Conservation (phyloP, 2,797 vertebrate genomes). For the Urosaurus nigricauda region DNA sequence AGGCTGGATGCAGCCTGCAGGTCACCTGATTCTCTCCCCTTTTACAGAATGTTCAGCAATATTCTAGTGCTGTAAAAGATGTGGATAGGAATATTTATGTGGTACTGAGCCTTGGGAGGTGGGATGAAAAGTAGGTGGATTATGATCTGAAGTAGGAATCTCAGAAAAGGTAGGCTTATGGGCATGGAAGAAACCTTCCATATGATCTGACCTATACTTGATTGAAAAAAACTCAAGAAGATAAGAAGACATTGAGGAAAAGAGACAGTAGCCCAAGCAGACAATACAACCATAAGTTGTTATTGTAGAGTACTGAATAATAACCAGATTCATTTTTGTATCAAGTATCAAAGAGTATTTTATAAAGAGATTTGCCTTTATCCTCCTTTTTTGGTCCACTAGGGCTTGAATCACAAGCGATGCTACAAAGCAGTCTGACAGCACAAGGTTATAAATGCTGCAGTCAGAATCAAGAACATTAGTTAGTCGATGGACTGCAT, state of each 20-base stretch:
- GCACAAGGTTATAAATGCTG: background rate
- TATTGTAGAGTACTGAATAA: background rate
- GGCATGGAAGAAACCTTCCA: too few species aligned
- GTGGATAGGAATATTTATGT: too few species aligned
- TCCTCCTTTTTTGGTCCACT: background rate
- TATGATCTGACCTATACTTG: too few species aligned
- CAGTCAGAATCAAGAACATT: background rate
- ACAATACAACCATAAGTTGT: background rate
- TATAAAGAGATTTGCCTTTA: background rate
- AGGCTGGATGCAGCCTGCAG: too few species aligned
- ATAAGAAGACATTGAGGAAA: background rate
- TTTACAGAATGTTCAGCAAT: too few species aligned
- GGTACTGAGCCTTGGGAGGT: too few species aligned
- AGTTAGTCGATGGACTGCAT: background rate
- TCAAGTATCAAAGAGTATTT: background rate
- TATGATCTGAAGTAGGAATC: too few species aligned
- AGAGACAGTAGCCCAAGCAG: background rate
- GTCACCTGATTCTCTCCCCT: too few species aligned
- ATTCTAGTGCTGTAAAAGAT: too few species aligned
- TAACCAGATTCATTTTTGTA: background rate
- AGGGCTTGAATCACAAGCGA: background rate
- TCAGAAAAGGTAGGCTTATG: too few species aligned
- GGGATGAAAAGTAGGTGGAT: too few species aligned
- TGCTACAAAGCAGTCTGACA: background rate
- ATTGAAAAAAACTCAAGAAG: too few species aligned